These are phyloP conservation scores for Heliconius hermathena DNA, from an alignment of 1,140 invertebrate species.

Conservation along the genomic window DNA sequence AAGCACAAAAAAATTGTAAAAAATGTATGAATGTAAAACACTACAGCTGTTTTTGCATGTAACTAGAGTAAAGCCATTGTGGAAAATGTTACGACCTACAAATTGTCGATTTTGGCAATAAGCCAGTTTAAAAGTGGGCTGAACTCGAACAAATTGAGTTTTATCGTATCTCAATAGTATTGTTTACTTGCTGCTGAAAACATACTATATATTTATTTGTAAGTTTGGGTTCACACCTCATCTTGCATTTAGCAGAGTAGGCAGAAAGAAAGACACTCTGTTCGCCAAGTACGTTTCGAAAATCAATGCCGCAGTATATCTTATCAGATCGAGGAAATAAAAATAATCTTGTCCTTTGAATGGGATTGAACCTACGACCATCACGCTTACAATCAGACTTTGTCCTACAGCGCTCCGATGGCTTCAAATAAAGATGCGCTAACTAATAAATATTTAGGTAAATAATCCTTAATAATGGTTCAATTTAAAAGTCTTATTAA, in stretches of 20 bases:
- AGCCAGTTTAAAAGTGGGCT: conserved; percentile 27
- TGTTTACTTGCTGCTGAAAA: conserved; percentile 7
- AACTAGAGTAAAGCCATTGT: conserved; percentile 12
- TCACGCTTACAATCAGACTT: too few relatives aligned
- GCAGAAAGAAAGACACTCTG: too few relatives aligned
- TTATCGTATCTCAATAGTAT: conserved; percentile 3
- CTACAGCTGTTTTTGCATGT: conserved; percentile 8
- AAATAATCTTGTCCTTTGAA: too few relatives aligned
- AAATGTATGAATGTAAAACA: not conserved
- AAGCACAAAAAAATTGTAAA: not conserved
- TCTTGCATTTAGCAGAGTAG: too few relatives aligned
- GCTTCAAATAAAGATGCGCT: too few relatives aligned
- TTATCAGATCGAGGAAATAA: too few relatives aligned
- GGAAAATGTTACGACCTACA: conserved; percentile 2
- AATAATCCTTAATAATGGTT: not conserved
- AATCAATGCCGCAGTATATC: too few relatives aligned
- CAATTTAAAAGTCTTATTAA: not conserved
- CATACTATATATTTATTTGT: not conserved
- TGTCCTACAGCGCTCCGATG: too few relatives aligned
- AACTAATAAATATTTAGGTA: not conserved
- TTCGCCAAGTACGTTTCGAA: too few relatives aligned
- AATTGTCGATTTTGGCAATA: conserved; percentile 23
- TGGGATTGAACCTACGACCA: too few relatives aligned
- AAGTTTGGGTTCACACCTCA: not conserved
- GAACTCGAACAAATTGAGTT: conserved; percentile 13